Conservation (phyloP, 2,113 vertebrate genomes). For the Pseudorasbora parva region DNA sequence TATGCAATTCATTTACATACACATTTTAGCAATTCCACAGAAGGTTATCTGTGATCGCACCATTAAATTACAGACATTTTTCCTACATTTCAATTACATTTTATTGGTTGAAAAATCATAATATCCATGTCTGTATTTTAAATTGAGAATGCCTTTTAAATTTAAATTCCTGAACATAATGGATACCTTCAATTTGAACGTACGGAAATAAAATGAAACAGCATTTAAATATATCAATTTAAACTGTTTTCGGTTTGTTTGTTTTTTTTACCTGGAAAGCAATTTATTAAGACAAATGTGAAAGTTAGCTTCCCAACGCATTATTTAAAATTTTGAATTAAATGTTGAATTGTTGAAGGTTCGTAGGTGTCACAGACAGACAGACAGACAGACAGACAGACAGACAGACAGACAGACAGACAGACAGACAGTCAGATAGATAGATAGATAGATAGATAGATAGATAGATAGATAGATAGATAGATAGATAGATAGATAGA, state of each 20-base stretch:
- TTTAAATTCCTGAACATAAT: neutral
- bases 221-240: no score
- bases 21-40: neutral
- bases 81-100: neutral
- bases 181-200: neutral
- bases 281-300: no score
- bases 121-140: neutral
- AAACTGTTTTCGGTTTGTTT: no score
- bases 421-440: neutral
- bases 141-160: neutral
- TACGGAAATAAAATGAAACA: neutral
- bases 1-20: neutral
- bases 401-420: neutral
- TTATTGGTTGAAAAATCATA: no score
- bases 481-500: neutral
- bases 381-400: neutral
- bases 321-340: neutral
- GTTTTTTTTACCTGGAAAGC: no score
- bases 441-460: neutral
- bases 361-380: neutral
- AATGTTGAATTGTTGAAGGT: neutral
- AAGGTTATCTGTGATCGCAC: neutral
- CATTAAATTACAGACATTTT: neutral
- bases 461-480: constrained; percentile 1
- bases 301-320: no score